Conservation (phyloP, 2,888 invertebrate species). For the Brassicogethes aeneus region DNA sequence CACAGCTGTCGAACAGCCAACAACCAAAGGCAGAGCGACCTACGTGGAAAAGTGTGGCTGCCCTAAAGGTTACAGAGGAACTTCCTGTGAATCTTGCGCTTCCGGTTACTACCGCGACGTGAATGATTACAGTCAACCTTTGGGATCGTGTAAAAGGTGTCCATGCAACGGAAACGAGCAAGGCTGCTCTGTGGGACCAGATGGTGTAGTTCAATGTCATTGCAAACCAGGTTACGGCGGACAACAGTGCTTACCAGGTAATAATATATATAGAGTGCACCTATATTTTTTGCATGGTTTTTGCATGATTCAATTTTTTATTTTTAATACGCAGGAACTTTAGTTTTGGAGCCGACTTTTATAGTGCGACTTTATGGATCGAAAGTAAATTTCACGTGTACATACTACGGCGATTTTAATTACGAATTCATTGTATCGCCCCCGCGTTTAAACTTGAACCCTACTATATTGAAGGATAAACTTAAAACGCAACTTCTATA, state of each 20-base stretch:
- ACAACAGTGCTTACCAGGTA: slow-evolving; percentile 45
- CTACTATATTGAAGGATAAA: neutral
- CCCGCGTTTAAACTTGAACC: no score
- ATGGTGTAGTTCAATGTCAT: slow-evolving; percentile 56
- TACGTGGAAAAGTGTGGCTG: slow-evolving; percentile 16
- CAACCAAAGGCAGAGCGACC: slow-evolving; percentile 54
- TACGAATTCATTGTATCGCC: no score
- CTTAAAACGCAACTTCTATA: neutral
- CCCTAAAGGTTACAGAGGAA: slow-evolving; percentile 59
- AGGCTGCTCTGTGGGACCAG: slow-evolving; percentile 50
- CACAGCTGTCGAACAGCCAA: slow-evolving; percentile 58
- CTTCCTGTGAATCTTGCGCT: slow-evolving; percentile 74
- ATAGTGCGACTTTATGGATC: slow-evolving; percentile 29
- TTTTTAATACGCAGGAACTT: no score
- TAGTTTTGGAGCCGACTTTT: neutral
- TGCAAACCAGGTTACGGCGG: slow-evolving; percentile 65
- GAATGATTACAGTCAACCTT: slow-evolving; percentile 42
- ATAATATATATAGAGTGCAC: neutral
- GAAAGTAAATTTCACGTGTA: slow-evolving; percentile 42
- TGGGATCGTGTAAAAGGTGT: slow-evolving; percentile 57
- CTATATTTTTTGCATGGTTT: neutral
- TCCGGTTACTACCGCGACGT: slow-evolving; percentile 63
- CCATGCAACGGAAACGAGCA: slow-evolving; percentile 69
- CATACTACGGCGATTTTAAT: slow-evolving; percentile 31
- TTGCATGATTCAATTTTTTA: neutral